Evolutionary conservation across 2,797 vertebrate genomes (phyloP), one percentile per base, ranked within the genome.

Genomic region (Oreonectes daqikongensis): DNA sequence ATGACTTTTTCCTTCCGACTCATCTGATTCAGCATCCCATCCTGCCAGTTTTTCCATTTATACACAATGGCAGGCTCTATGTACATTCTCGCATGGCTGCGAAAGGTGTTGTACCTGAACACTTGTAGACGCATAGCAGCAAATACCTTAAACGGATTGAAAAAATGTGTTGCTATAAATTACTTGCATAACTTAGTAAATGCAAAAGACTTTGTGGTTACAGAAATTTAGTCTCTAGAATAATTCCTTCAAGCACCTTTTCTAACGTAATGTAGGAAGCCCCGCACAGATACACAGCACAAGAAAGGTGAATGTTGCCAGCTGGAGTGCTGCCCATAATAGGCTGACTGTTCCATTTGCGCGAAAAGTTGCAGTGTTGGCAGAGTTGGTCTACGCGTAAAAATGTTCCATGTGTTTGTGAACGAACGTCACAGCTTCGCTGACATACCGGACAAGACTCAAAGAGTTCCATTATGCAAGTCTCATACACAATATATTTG

Each of bases 281-380:
- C 17, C 68, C 68, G 15, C 52, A 14, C 17, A 53, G n/a, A 17
- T 69, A 70, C n/a, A 70, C 48, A 2, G 68, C 68, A 22, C 48
- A 30, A 55, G 68, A 53, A n/a, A 70, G 68, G 12, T 71, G 69
- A 8, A 71, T 52, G 52, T 71, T 71, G 7, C 69, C 52, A 9
- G 32, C 69, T 18, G 52, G 69, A 57, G 52, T 71, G 24, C 69
- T 42, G 8, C 69, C 69, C 14, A 71, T 11, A 42, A 71, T 26
- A 18, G 69, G 52, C 69, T 71, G 69, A 18, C 69, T 71, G n/a
- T 59, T 28, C 69, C 69, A 71, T 57, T 22, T 38, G 11, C 32
- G 18, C 18, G n/a, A 24, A 38, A 52, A 71, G 3, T n/a, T 11
- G 40, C 69, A 71, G n/a, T 71, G 52, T 20, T 4, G 69, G 69